Conservation (phyloP, 2,113 vertebrate species). For the Vulpes vulpes region DNA sequence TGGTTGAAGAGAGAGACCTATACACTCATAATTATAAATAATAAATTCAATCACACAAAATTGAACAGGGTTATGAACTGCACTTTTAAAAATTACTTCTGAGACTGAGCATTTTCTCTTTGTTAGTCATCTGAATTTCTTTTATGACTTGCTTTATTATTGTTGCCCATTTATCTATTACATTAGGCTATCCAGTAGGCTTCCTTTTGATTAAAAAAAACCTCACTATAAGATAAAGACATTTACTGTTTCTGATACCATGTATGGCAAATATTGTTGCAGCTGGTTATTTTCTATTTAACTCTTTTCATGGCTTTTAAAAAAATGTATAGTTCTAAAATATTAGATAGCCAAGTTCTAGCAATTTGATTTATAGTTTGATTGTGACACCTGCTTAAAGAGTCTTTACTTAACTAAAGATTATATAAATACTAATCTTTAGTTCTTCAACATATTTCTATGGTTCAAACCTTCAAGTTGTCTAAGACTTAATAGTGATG, state of each 20-base stretch:
- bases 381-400: neutral
- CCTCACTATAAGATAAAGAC: neutral
- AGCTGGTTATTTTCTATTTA: neutral
- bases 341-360: neutral
- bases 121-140: neutral
- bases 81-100: neutral
- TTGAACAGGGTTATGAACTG: neutral
- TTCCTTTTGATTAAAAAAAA: neutral
- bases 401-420: neutral
- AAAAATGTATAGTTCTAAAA: neutral
- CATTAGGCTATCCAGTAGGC: neutral
- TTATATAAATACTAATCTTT: neutral
- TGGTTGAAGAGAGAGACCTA: neutral
- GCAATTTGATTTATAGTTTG: neutral
- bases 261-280: neutral
- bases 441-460: neutral
- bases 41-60: neutral
- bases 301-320: neutral
- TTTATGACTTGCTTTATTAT: neutral
- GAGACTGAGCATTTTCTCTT: neutral
- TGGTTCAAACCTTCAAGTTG: neutral
- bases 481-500: conserved; percentile 13
- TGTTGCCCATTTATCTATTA: neutral
- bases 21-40: neutral
- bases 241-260: neutral